Evolutionary conservation across 2,797 vertebrate species (phyloP), one percentile per base, ranked within the genome.

Genomic region (Onychomys torridus): DNA sequence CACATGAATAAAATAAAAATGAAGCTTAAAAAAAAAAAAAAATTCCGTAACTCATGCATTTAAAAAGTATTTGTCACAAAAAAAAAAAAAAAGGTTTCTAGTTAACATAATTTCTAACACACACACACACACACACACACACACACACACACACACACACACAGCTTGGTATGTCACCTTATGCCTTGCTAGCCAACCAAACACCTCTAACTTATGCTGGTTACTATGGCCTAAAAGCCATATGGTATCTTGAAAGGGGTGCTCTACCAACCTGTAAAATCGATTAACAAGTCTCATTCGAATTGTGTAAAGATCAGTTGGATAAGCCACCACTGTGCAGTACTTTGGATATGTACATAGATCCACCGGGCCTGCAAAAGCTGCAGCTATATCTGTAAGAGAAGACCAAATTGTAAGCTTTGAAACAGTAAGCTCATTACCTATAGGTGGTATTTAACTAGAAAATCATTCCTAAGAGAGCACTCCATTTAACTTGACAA

Each of bases 331-430:
- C 89, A 99, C 99, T 0, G 99, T 99, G 98, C 99, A 99, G 98
- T 99, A 99, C 71, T 99, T 99, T 37, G 99, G 99, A 97, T 99
- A 99, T 1, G 99, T 99, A 93, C 98, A 95, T 34, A 99, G 98
- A 97, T 99, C 99, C 96, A 99, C 99, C 0, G 99, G 99, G 81
- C 99, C 99, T 96, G 99, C 99, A 98, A 99, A 99, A 0, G 99
- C 99, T 83, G 99, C 99, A 29, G 99, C 98, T 65, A 99, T 99
- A 95, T 99, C 99, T 99, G 98, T 93, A 63, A 94, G 16, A 17
- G 29, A 85, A 93, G 46, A 93, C 1, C 91, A 27, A 92, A 94
- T 19, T n/a, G 32, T 27, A 92, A 55, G 4, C 23, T 90, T 55
- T 46, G 23, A 79, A 43, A 91, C 0, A 91, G 89, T 81, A 92